Base-by-base conservation (phyloP, 1,140 invertebrate species). In the Agrilus planipennis region DNA sequence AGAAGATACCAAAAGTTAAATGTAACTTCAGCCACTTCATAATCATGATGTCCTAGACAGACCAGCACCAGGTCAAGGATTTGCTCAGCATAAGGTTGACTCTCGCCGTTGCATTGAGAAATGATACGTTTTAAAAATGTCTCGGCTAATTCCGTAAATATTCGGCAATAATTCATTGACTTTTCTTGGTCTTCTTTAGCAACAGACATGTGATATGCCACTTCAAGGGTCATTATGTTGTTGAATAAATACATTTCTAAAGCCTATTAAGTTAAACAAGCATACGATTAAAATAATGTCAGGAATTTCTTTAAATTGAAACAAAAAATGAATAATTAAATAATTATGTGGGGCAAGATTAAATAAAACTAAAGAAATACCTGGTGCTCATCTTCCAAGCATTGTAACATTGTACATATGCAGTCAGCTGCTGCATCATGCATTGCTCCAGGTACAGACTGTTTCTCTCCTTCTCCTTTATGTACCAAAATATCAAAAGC, bases 1-100 rank as follows among this genome's bases (percentile, higher is more conserved):
- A 98, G 63, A 22, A 87, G 72, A 64, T 94, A 96, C 95, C 95
- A 99, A 35, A 98, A 72, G 61, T 91, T 88, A 58, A 98, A 99
- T 3, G 92, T 95, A 42, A 96, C 90, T 65, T 95, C 90, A 19
- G 90, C 89, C 25, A 99, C 82, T 82, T 95, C 91, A 70, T 94
- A 98, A 64, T 98, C 91, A 64, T 96, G 90, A 71, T 98, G 91
- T 0, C 89, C 89, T 25, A 90, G 86, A 69, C 93, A 95, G 6
- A 84, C 77, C 9, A 98, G 67, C 20, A 95, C 77, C 51, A 94
- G 68, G 60, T 98, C 89, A 37, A 99, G 65, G 10, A 85, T 77
- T 60, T 85, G 82, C 22, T 95, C 71, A 19, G 88, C 81, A 63
- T 90, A 87, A 67, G 88, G 81, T 16, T 74, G 73, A 30, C 63